These are phyloP conservation scores for Dendrolimus kikuchii DNA, from an alignment of 1,140 invertebrate species.

Conservation along the genomic window DNA sequence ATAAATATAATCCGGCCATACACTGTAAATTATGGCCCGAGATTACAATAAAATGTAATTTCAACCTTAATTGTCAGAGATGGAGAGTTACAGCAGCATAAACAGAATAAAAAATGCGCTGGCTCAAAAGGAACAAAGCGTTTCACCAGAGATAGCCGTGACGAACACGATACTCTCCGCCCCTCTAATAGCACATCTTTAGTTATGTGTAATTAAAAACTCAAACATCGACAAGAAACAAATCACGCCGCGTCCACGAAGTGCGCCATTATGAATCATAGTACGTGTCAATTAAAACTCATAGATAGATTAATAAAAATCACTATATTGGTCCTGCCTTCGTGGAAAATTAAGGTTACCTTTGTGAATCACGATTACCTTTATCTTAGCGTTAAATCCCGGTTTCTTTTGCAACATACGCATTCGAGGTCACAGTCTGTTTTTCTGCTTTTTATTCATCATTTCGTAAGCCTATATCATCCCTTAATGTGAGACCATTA, in stretches of 20 bases:
- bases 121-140: slow-evolving; percentile 9
- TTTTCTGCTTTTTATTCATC: no score
- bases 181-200: slow-evolving; percentile 52
- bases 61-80: slow-evolving; percentile 26
- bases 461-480: no score
- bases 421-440: no score
- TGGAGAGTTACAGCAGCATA: slow-evolving; percentile 16
- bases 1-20: slow-evolving; percentile 7
- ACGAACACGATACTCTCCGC: slow-evolving; percentile 44
- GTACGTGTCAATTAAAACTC: slow-evolving; percentile 50
- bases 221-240: slow-evolving; percentile 62
- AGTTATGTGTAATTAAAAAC: slow-evolving; percentile 67
- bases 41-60: slow-evolving; percentile 19
- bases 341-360: slow-evolving; percentile 33
- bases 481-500: no score
- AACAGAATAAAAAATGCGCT: slow-evolving; percentile 10
- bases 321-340: slow-evolving; percentile 40
- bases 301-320: slow-evolving; percentile 52
- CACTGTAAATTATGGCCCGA: slow-evolving; percentile 14
- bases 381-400: no score
- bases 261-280: slow-evolving; percentile 45
- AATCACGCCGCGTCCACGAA: slow-evolving; percentile 34
- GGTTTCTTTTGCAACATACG: no score
- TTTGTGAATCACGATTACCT: slow-evolving; percentile 35
- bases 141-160: slow-evolving; percentile 28